These are phyloP conservation scores for Thalassarche chlororhynchos DNA, from an alignment of 2,113 vertebrate genomes.

Conservation along the genomic window DNA sequence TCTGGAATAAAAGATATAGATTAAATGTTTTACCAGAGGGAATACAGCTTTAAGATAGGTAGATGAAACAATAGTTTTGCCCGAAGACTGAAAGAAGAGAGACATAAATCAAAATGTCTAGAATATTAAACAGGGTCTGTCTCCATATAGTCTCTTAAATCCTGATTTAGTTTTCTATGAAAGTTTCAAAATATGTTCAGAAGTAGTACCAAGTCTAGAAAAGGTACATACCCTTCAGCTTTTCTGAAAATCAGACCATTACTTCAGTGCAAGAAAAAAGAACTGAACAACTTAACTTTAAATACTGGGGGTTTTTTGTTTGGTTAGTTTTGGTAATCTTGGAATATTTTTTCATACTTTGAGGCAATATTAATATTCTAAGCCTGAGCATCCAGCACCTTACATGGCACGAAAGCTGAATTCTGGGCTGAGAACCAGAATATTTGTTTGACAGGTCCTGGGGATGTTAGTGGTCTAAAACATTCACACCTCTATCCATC, in stretches of 20 bases:
- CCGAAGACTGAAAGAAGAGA: background rate
- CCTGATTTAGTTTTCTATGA: background rate
- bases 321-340: no score
- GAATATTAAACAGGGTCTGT: background rate
- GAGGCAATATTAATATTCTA: no score
- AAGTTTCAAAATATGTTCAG: background rate
- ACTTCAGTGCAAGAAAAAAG: background rate
- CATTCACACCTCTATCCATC: background rate
- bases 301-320: no score
- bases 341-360: no score
- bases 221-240: background rate
- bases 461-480: background rate
- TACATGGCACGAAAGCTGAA: no score
- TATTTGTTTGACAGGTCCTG: no score
- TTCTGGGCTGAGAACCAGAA: no score
- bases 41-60: background rate
- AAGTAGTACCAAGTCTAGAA: background rate
- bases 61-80: background rate
- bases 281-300: background rate
- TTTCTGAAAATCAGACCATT: background rate
- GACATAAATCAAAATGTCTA: background rate
- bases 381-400: no score
- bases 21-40: background rate
- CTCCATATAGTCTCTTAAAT: background rate
- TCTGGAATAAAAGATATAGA: background rate